Percentiles rank a stretch among this genome's conserved stretches.
Conservation (phyloP, 2,113 vertebrate genomes). For the Mirza zaza region DNA sequence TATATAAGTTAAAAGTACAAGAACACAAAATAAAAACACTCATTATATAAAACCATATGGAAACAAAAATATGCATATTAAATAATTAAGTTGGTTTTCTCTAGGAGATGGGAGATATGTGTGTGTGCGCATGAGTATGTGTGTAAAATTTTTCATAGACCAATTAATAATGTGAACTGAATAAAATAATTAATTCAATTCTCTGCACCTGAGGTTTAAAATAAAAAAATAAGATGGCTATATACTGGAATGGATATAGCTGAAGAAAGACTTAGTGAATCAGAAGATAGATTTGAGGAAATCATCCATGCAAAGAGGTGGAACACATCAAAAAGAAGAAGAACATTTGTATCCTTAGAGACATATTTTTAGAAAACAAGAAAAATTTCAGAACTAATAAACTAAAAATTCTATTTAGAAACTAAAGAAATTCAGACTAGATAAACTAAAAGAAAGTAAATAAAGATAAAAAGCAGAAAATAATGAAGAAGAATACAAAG, state of each 20-base stretch:
- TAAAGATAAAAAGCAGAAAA: background rate
- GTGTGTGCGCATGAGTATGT: background rate
- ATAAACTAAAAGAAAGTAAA: background rate
- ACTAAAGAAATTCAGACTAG: background rate
- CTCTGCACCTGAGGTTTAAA: background rate
- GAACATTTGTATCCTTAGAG: background rate
- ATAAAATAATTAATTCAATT: constrained; percentile 11
- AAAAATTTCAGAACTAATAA: background rate
- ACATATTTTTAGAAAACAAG: background rate
- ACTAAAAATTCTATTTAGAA: background rate
- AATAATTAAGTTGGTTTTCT: background rate
- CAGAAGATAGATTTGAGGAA: background rate
- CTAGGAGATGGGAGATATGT: background rate
- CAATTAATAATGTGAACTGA: background rate
- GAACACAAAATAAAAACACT: background rate
- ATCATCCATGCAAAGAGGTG: background rate
- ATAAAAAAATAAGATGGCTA: background rate
- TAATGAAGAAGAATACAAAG: background rate
- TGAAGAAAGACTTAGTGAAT: no score
- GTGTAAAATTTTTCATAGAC: background rate
- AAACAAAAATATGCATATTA: background rate
- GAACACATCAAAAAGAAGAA: background rate
- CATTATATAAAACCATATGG: background rate
- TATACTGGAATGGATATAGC: no score
- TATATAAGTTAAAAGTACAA: background rate